Conservation (phyloP, 2,888 invertebrate genomes). For the Drosophila helvetica region DNA sequence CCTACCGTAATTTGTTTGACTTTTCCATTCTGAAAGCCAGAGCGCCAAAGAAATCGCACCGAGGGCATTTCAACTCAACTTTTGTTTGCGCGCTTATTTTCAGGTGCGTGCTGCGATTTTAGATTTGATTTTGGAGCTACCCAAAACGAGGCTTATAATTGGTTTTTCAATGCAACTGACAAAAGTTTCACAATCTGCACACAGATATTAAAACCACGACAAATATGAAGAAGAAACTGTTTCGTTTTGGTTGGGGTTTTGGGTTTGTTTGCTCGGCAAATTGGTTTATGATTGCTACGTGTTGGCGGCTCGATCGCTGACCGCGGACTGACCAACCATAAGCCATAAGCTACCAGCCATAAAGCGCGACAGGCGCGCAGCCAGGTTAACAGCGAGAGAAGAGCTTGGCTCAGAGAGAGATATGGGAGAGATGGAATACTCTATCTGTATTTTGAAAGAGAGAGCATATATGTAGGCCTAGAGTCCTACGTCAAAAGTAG, state of each 20-base stretch:
- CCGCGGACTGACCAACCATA: conserved; percentile 58
- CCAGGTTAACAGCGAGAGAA: conserved; percentile 40
- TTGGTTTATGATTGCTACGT: conserved; percentile 68
- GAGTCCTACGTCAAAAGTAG: too few species aligned
- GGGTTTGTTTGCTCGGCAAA: conserved; percentile 32
- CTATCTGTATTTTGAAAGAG: background rate
- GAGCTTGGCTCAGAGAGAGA: background rate
- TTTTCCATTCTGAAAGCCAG: conserved; percentile 68
- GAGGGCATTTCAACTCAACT: conserved; percentile 75
- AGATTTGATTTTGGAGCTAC: conserved; percentile 29
- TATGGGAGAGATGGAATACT: conserved; percentile 10
- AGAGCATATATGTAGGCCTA: too few species aligned
- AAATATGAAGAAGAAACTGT: conserved; percentile 38
- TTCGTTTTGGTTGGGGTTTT: conserved; percentile 11
- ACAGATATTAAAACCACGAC: conserved; percentile 30
- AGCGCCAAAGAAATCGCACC: conserved; percentile 75
- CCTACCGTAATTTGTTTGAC: conserved; percentile 60
- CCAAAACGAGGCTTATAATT: conserved; percentile 2
- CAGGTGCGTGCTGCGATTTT: conserved; percentile 35
- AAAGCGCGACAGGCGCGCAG: conserved; percentile 20
- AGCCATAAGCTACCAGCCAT: conserved; percentile 39
- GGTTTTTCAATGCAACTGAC: conserved; percentile 28
- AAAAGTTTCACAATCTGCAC: conserved; percentile 54
- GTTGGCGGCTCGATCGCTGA: conserved; percentile 67
- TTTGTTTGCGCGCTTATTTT: conserved; percentile 3